Conservation (phyloP, 1,140 invertebrate species). For the Drosophila willistoni region DNA sequence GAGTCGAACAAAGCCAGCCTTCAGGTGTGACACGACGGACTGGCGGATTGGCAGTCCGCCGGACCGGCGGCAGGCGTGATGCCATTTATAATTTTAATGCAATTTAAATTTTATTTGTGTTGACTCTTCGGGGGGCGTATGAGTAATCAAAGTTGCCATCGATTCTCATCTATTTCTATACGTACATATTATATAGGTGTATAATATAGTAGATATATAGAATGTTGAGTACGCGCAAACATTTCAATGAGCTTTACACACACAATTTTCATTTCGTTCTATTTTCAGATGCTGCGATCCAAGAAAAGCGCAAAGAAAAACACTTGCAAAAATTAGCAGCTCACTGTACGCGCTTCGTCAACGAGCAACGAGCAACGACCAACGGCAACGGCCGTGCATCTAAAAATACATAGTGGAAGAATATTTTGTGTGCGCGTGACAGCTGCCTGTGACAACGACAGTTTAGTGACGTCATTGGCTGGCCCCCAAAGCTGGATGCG, state of each 20-base stretch:
- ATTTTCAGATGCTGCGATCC: slow-evolving; percentile 72
- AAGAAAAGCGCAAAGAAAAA: slow-evolving; percentile 78
- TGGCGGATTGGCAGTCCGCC: background rate
- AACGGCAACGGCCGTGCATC: slow-evolving; percentile 50
- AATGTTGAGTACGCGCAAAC: slow-evolving; percentile 77
- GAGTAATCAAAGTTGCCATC: slow-evolving; percentile 66
- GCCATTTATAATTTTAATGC: slow-evolving; percentile 66
- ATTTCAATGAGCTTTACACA: slow-evolving; percentile 77
- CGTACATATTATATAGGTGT: background rate
- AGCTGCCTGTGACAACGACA: slow-evolving; percentile 56
- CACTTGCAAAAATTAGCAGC: slow-evolving; percentile 79
- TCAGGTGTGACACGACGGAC: slow-evolving; percentile 14
- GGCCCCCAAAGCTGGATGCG: slow-evolving; percentile 22
- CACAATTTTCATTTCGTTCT: slow-evolving; percentile 56
- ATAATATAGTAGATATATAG: slow-evolving; percentile 46
- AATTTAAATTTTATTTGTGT: slow-evolving; percentile 63
- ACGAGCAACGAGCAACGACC: background rate
- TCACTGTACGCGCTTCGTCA: slow-evolving; percentile 6
- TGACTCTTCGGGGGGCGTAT: slow-evolving; percentile 61
- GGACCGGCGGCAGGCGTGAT: slow-evolving; percentile 26
- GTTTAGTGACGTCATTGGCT: slow-evolving; percentile 67
- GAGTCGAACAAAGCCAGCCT: slow-evolving; percentile 44
- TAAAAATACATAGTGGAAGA: slow-evolving; percentile 62
- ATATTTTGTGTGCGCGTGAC: slow-evolving; percentile 72
- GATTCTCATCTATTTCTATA: slow-evolving; percentile 21